Base-by-base conservation (phyloP, 2,888 invertebrate species). In the Coenonympha glycerion region DNA sequence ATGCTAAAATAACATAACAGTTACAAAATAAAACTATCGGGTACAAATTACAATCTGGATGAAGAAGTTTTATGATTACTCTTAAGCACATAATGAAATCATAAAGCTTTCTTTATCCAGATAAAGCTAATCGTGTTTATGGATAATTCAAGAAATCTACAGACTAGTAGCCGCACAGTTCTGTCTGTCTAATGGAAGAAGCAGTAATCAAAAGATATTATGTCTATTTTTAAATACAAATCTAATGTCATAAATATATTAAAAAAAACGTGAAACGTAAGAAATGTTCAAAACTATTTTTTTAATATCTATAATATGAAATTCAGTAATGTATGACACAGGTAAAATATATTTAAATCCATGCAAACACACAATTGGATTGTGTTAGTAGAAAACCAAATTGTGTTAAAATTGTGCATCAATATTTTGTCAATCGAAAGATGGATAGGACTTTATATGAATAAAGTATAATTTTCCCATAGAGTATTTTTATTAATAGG, bases 341-440 rank as follows among this genome's bases (percentile, higher is more conserved):
- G n/a, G n/a, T n/a, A n/a, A n/a, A n/a, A n/a, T n/a, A n/a, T 40
- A 39, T 31, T 52, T 37, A 53, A 54, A 52, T 33, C 47, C 63
- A 60, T 63, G 64, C 61, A 54, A 48, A 21, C 49, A 53, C 54
- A 48, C 48, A 26, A 49, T 55, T 37, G 36, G 26, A 28, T n/a
- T 41, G 36, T 49, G 49, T 59, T 57, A 59, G 56, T 55, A 49
- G 11, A 31, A 56, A 58, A 49, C 24, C 49, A 45, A 47, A 24
- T 26, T 47, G 36, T 39, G 30, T 45, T 52, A 49, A 33, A 50
- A 6, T 8, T 42, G 48, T 54, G 49, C 49, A 31, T 13, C 15
- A 15, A n/a, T n/a, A n/a, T 37, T 16, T 48, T 6, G 1, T 24
- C 36, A 45, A 53, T 39, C 31, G 52, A n/a, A n/a, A n/a, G n/a